phyloP scores from a whole-genome alignment of 2,888 invertebrate species.

The Antheraea yamamai region DNA sequence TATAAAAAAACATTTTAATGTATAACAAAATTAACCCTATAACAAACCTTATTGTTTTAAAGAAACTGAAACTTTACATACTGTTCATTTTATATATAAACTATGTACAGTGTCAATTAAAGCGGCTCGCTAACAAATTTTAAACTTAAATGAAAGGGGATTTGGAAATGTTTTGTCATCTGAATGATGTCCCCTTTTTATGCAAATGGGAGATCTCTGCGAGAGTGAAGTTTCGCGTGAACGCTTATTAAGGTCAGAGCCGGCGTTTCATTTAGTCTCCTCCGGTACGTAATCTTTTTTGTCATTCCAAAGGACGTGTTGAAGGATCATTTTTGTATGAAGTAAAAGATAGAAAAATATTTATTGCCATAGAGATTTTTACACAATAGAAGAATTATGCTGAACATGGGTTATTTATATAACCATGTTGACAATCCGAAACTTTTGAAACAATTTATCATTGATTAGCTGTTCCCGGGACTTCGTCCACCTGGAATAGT shows the following conservation, averaged over 20 bases:
- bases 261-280: constrained; percentile 61
- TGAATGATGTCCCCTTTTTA: constrained; percentile 73
- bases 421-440: too few species aligned
- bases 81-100: neutral
- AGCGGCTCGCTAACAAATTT: constrained; percentile 65
- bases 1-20: too few species aligned
- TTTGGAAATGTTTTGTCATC: constrained; percentile 72
- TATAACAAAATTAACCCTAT: too few species aligned
- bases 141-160: constrained; percentile 76
- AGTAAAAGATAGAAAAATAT: too few species aligned
- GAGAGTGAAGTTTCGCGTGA: constrained; percentile 53
- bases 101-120: constrained; percentile 64
- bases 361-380: too few species aligned
- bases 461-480: too few species aligned
- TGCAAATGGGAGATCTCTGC: constrained; percentile 68
- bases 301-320: neutral
- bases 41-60: too few species aligned
- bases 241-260: constrained; percentile 54
- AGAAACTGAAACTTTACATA: neutral
- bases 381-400: too few species aligned
- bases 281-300: constrained; percentile 24
- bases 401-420: too few species aligned
- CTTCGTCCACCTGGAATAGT: too few species aligned
- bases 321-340: neutral
- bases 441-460: too few species aligned